A percentile compares a stretch with the other conserved stretches of the same genome.
Conservation (phyloP, 2,888 invertebrate species). For the Siphlonurus alternatus region DNA sequence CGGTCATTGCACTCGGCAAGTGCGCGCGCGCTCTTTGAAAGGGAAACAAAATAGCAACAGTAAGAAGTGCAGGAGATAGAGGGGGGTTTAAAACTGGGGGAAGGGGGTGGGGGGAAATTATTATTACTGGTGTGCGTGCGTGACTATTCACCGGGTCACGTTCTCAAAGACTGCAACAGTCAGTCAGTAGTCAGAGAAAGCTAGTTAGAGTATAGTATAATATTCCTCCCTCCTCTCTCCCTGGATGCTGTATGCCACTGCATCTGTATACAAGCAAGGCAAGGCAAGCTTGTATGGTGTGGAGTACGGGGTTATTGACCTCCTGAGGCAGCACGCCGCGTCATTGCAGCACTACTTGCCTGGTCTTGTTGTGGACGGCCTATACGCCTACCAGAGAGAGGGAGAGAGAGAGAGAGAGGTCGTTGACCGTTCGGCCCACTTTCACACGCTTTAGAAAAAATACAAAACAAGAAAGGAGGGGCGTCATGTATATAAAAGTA, state of each 20-base stretch:
- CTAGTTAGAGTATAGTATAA: background rate
- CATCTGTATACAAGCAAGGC: background rate
- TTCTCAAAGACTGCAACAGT: no score
- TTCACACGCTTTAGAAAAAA: background rate
- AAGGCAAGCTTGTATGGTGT: no score
- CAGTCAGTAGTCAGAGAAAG: background rate
- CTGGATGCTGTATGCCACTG: background rate
- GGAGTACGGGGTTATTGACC: no score
- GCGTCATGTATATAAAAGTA: background rate
- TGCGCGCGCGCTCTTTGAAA: background rate
- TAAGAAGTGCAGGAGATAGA: no score
- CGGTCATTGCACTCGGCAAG: background rate
- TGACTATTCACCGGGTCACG: background rate
- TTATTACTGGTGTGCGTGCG: background rate
- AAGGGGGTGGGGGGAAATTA: background rate
- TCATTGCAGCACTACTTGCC: background rate
- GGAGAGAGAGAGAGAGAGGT: background rate
- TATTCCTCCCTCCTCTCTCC: background rate
- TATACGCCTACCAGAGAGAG: background rate
- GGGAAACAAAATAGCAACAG: background rate
- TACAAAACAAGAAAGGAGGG: background rate
- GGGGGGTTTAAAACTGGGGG: no score
- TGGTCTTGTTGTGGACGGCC: background rate
- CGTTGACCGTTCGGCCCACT: conserved; percentile 2
- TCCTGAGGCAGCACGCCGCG: background rate